A percentile compares a stretch with the other conserved stretches of the same genome.
These are phyloP conservation scores for Drosophila greeni DNA, from an alignment of 2,888 invertebrate genomes.

Conservation along the genomic window DNA sequence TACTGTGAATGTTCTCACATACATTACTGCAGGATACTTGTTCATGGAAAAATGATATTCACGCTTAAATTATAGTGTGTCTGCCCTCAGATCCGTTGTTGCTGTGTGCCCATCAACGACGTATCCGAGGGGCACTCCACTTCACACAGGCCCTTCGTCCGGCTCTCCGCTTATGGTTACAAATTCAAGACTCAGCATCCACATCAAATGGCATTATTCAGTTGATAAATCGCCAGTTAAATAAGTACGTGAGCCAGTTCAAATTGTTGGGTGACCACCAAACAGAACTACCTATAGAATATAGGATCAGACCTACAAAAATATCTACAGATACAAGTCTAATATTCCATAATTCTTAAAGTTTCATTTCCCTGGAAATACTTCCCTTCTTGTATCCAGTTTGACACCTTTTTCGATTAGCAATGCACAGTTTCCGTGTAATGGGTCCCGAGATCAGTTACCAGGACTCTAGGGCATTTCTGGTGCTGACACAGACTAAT, in stretches of 20 bases:
- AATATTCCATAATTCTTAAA: neutral
- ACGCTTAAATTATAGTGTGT: constrained; percentile 73
- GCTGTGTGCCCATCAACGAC: constrained; percentile 34
- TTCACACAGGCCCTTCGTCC: constrained; percentile 13
- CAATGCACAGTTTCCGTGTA: constrained; percentile 18
- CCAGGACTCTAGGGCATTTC: constrained; percentile 43
- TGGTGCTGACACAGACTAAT: constrained; percentile 72
- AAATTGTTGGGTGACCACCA: constrained; percentile 16
- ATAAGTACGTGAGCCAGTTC: constrained; percentile 39
- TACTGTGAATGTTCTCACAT: constrained; percentile 75
- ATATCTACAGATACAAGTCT: neutral
- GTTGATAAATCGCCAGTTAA: constrained; percentile 53
- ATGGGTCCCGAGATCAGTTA: constrained; percentile 32
- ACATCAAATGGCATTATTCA: constrained; percentile 47
- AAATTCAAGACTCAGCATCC: constrained; percentile 42
- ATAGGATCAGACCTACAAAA: neutral
- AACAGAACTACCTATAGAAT: constrained; percentile 10
- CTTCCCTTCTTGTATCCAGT: constrained; percentile 1
- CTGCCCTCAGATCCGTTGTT: constrained; percentile 48
- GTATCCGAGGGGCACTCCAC: constrained; percentile 15
- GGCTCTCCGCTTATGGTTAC: constrained; percentile 1
- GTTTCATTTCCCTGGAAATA: neutral
- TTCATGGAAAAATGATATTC: constrained; percentile 75
- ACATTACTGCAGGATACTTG: constrained; percentile 71
- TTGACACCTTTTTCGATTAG: constrained; percentile 35